These are phyloP conservation scores for Luperina nickerlii DNA, from an alignment of 2,888 invertebrate genomes.

Conservation along the genomic window DNA sequence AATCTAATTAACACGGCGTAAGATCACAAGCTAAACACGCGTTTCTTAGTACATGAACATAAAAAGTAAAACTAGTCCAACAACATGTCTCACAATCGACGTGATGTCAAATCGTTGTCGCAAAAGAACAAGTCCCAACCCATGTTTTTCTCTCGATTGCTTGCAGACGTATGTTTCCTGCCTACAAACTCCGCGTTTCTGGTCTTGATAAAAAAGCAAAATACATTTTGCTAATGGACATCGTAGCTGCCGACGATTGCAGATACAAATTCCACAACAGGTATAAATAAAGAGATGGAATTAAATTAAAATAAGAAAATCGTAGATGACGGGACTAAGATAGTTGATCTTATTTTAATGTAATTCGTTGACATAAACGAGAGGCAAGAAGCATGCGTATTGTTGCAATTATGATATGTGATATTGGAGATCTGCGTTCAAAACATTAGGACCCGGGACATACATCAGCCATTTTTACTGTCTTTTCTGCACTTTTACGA, in stretches of 20 bases:
- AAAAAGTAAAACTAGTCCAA: conserved; percentile 86
- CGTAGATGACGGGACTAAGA: conserved; percentile 73
- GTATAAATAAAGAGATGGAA: conserved; percentile 90
- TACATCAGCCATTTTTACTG: conserved; percentile 11
- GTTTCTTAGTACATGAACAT: conserved; percentile 76
- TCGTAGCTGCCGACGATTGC: conserved; percentile 98
- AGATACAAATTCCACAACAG: conserved; percentile 98
- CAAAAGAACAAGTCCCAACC: conserved; percentile 87
- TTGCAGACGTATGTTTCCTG: conserved; percentile 99
- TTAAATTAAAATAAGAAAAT: conserved; percentile 89
- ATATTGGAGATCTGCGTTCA: conserved; percentile 83
- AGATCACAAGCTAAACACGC: conserved; percentile 88
- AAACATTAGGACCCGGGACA: conserved; percentile 43
- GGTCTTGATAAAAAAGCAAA: conserved; percentile 99
- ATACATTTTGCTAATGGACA: conserved; percentile 99
- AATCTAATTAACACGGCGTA: conserved; percentile 80
- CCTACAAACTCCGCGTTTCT: conserved; percentile 98
- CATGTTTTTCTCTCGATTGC: conserved; percentile 90
- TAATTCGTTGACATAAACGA: conserved; percentile 83
- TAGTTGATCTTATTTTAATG: conserved; percentile 87
- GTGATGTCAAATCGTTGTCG: conserved; percentile 89
- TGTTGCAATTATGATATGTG: conserved; percentile 71
- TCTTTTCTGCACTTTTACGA: conserved; percentile 39
- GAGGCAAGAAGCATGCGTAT: conserved; percentile 93
- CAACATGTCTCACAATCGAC: conserved; percentile 88